Evolutionary conservation across 1,140 invertebrate genomes (phyloP), one percentile per base, ranked within the genome.

Genomic region (Procambarus clarkii): DNA sequence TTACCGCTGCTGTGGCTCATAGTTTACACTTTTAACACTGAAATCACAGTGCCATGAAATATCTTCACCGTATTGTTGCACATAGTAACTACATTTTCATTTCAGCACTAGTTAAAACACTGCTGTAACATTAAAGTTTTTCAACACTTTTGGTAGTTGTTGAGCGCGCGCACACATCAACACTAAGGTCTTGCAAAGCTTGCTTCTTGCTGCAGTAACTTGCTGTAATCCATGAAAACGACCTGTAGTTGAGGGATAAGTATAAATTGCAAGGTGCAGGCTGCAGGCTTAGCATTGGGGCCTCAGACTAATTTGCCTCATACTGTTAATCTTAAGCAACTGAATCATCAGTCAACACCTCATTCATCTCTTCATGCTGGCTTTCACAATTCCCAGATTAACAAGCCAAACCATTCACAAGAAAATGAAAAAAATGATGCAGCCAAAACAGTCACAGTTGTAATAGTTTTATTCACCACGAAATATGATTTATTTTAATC

Each of bases 161-260:
- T 74, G 9, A 21, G 13, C 3, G 13, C n/a, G 60, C 44, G 34
- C 64, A 89, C 87, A 18, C 46, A 82, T 18, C 74, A 85, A 24
- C 88, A 91, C 88, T 85, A 34, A 18, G 44, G 58, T 91, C 74
- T 85, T 54, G 64, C 15, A 54, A 54, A 48, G 84, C 24, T 74
- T 50, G 48, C 13, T 46, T 79, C 83, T 86, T 86, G 77, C n/a
- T 85, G 44, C 34, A 18, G 60, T 77, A 60, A 91, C 88, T 91
- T 91, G 88, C 88, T 91, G 88, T 91, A 91, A 91, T 91, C 88
- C 88, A 91, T 50, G 71, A 11, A 54, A 60, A 78, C 74, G 88
- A 85, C 88, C 88, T 91, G 60, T 89, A 58, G 64, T 54, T 82
- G 69, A 9, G 69, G 46, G 76, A 58, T 76, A 82, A 89, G 80